phyloP scores from a whole-genome alignment of 2,888 invertebrate genomes.

The Agonopterix alstromeriana region DNA sequence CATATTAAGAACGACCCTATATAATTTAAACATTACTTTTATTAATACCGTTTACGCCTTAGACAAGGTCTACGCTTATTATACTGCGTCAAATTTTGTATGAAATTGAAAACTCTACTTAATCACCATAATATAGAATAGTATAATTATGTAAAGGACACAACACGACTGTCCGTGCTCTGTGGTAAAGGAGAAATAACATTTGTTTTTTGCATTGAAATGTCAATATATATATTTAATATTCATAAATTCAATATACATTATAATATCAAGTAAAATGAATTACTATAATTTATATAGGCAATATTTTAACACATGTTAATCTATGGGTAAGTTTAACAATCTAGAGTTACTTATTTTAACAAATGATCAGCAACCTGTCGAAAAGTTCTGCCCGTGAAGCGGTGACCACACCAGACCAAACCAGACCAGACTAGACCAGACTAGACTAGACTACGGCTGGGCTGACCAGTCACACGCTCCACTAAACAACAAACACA shows the following conservation, averaged over 20 bases:
- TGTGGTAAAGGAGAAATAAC: neutral
- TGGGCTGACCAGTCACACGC: neutral
- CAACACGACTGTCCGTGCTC: too few relatives aligned
- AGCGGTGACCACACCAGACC: too few relatives aligned
- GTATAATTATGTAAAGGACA: too few relatives aligned
- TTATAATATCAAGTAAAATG: slow-evolving; percentile 76
- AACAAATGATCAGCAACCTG: slow-evolving; percentile 50
- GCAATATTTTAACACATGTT: slow-evolving; percentile 76
- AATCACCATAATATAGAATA: too few relatives aligned
- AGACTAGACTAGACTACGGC: too few relatives aligned
- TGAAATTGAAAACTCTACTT: too few relatives aligned
- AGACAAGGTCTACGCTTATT: too few relatives aligned
- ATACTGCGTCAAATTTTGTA: too few relatives aligned
- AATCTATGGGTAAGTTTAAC: slow-evolving; percentile 76
- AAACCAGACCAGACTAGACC: too few relatives aligned
- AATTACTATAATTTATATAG: slow-evolving; percentile 76
- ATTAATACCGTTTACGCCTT: too few relatives aligned
- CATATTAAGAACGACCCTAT: too few relatives aligned
- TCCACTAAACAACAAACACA: slow-evolving; percentile 47
- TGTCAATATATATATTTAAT: slow-evolving; percentile 76
- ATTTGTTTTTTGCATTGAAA: slow-evolving; percentile 49
- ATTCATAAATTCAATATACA: slow-evolving; percentile 78
- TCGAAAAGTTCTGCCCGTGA: slow-evolving; percentile 4
- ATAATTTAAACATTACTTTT: too few relatives aligned
- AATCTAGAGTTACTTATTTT: slow-evolving; percentile 66